A percentile compares a stretch with the other conserved stretches of the same genome.
Conservation (phyloP, 2,888 invertebrate species). For the Noctua fimbriata region DNA sequence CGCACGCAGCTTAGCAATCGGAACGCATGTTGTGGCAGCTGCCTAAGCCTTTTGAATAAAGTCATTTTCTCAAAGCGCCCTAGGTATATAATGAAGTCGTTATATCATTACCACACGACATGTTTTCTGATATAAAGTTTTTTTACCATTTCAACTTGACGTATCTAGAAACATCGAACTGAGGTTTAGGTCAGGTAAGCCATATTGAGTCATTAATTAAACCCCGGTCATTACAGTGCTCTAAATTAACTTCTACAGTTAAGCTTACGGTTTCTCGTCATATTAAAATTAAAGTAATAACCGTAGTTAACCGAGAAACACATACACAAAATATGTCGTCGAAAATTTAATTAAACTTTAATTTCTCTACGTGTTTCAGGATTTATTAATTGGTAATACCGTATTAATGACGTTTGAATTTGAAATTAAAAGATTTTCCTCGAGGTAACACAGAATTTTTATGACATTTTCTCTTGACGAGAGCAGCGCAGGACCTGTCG, state of each 20-base stretch:
- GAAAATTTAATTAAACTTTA: constrained; percentile 20
- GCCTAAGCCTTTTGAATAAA: constrained; percentile 20
- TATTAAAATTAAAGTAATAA: constrained; percentile 30
- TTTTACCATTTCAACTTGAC: not conserved
- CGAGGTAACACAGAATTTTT: constrained; percentile 2
- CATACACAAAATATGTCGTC: too few relatives aligned
- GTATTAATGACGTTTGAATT: constrained; percentile 15
- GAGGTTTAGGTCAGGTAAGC: constrained; percentile 25
- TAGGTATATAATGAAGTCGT: constrained; percentile 24
- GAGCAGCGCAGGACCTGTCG: not conserved
- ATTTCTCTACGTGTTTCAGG: constrained; percentile 8
- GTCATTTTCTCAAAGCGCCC: constrained; percentile 12
- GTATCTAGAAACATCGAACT: not conserved
- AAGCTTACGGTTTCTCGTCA: constrained; percentile 30
- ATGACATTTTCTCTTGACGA: not conserved
- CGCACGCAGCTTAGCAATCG: not conserved
- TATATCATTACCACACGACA: constrained; percentile 13
- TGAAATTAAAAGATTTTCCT: not conserved
- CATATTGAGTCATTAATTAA: constrained; percentile 49
- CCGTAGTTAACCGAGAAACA: constrained; percentile 42
- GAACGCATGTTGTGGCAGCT: not conserved
- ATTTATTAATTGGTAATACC: constrained; percentile 14
- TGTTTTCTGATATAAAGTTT: constrained; percentile 7
- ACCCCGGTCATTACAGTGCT: constrained; percentile 29
- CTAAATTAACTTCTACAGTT: constrained; percentile 38